Evolutionary conservation across 2,888 invertebrate genomes (phyloP).

Genomic region (Blera fallax): DNA sequence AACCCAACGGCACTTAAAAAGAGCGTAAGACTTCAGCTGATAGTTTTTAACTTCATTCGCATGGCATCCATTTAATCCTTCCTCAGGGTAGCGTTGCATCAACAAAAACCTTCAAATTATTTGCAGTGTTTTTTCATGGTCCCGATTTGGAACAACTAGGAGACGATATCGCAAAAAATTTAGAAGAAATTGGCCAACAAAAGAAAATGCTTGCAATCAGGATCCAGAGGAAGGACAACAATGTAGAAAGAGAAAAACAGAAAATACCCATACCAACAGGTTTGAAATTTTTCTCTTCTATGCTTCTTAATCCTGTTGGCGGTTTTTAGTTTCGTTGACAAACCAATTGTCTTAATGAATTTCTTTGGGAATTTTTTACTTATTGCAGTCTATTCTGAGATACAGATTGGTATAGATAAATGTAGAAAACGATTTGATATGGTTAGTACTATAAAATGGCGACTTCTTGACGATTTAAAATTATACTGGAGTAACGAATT

Average conservation of each 20-base stretch:
- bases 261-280: no score
- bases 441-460: background rate
- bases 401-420: conserved; percentile 6
- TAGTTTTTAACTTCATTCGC: conserved; percentile 2
- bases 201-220: conserved; percentile 24
- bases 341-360: conserved; percentile 54
- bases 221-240: background rate
- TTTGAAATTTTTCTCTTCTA: no score
- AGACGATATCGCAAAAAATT: conserved; percentile 1
- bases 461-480: conserved; percentile 17
- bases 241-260: no score
- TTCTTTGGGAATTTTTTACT: conserved; percentile 23
- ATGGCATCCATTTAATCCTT: conserved; percentile 4
- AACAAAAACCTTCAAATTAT: conserved; percentile 12
- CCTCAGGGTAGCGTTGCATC: background rate
- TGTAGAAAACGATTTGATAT: conserved; percentile 14
- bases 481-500: conserved; percentile 17
- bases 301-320: no score
- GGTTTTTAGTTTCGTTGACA: conserved; percentile 2
- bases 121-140: conserved; percentile 48
- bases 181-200: background rate
- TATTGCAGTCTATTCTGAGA: conserved; percentile 1
- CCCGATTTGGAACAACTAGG: conserved; percentile 7
- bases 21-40: background rate
- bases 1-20: background rate